phyloP scores from a whole-genome alignment of 2,888 invertebrate species.

The Heliconius ismenius region DNA sequence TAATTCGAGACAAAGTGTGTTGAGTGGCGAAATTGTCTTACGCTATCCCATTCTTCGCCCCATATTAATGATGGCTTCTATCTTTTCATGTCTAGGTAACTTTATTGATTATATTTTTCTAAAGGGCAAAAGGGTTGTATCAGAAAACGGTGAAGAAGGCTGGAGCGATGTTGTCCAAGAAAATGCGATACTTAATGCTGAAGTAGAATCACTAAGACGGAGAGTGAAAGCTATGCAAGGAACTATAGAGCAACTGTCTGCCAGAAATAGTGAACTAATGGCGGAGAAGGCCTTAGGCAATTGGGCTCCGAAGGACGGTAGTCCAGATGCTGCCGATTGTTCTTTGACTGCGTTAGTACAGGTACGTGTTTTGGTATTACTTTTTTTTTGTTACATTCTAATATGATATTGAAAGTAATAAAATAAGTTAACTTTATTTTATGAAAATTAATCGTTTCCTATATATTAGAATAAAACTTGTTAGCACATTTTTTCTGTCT shows the following conservation, averaged over 20 bases:
- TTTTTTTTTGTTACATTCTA: neutral
- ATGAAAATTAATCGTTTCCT: too few species aligned
- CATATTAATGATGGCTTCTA: too few species aligned
- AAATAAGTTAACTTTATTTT: too few species aligned
- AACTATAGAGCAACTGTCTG: constrained; percentile 92
- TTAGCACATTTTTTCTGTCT: neutral
- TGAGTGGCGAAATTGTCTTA: neutral
- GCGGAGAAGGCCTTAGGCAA: constrained; percentile 88
- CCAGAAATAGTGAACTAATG: constrained; percentile 90
- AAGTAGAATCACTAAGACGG: constrained; percentile 92
- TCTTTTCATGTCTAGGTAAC: neutral
- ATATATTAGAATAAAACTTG: too few species aligned
- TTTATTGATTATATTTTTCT: neutral
- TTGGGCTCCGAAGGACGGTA: constrained; percentile 80
- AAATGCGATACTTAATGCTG: constrained; percentile 94
- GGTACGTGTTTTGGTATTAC: constrained; percentile 54
- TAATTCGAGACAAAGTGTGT: neutral
- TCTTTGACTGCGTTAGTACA: constrained; percentile 78
- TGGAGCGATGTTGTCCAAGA: constrained; percentile 98
- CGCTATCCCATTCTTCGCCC: too few species aligned
- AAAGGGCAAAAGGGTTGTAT: constrained; percentile 92
- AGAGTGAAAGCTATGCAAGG: constrained; percentile 97
- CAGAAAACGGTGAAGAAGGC: constrained; percentile 92
- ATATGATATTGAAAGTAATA: neutral
- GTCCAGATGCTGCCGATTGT: constrained; percentile 68